Evolutionary conservation across 1,140 invertebrate species (phyloP), one percentile per base, ranked within the genome.

Genomic region (Steinernema khuongi): DNA sequence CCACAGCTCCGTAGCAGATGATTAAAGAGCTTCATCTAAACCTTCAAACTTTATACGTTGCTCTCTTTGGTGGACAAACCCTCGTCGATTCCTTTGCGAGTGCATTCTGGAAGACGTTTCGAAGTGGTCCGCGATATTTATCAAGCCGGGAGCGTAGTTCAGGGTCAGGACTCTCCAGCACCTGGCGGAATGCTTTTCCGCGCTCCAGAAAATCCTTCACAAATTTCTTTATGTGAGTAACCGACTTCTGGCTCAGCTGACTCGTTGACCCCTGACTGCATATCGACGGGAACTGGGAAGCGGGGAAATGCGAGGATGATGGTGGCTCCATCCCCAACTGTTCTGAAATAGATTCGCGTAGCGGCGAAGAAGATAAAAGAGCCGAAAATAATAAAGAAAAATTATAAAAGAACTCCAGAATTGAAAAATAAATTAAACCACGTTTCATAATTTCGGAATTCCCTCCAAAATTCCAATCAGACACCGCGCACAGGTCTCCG

Each of bases 21-120:
- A 22, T 60, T 60, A 26, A 60, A 60, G 50, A 60, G 14, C 22
- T 60, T 60, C 50, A 60, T 60, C 50, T 60, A 26, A 41, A 41
- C n/a, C 36, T 11, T n/a, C 50, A 60, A 22, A 60, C n/a, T n/a
- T n/a, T n/a, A n/a, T n/a, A n/a, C n/a, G n/a, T n/a, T n/a, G n/a
- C n/a, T n/a, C n/a, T n/a, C n/a, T n/a, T n/a, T n/a, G n/a, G n/a
- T n/a, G n/a, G n/a, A n/a, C n/a, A 60, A 60, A 60, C 50, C 50
- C 22, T 60, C 19, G 50, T 60, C 4, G 11, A 17, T 26, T 60
- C 50, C 19, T 60, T 60, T 14, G 4, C 22, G 14, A 60, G 50
- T 22, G 50, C 22, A 14, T 60, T 60, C 50, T 60, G 50, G 50
- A 60, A 60, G 7, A 60, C 11, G 19, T 60, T 60, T 60, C 19